These are phyloP conservation scores for Lithophane ornitopus DNA, from an alignment of 2,888 invertebrate species.

Conservation along the genomic window DNA sequence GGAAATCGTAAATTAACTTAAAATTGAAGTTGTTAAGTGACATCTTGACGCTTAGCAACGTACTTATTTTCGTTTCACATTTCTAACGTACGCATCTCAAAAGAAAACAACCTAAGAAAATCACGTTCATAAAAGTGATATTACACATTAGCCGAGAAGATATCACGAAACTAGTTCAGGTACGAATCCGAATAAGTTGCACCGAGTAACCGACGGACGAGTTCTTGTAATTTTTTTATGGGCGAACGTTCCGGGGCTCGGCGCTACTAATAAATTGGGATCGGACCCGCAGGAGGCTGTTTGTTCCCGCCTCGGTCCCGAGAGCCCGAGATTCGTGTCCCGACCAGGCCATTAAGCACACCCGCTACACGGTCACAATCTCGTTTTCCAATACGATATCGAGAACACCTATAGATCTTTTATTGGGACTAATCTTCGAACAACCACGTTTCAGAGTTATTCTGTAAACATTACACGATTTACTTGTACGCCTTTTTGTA, in stretches of 20 bases:
- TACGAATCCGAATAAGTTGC: constrained; percentile 70
- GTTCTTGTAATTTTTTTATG: constrained; percentile 74
- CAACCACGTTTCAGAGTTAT: constrained; percentile 60
- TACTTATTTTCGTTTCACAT: constrained; percentile 31
- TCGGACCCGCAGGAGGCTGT: constrained; percentile 70
- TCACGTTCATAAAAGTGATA: constrained; percentile 50
- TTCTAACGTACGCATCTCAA: constrained; percentile 13
- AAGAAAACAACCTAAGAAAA: constrained; percentile 46
- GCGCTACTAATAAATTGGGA: constrained; percentile 74
- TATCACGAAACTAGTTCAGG: constrained; percentile 50
- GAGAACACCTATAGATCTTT: constrained; percentile 60
- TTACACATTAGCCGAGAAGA: constrained; percentile 49
- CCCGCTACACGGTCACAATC: constrained; percentile 72
- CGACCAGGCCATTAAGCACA: constrained; percentile 74
- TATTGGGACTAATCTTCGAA: constrained; percentile 57
- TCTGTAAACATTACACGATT: constrained; percentile 40
- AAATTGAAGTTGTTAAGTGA: constrained; percentile 37
- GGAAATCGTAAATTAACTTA: constrained; percentile 14
- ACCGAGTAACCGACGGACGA: constrained; percentile 65
- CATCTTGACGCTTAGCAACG: constrained; percentile 16
- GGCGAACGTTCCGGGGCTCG: constrained; percentile 56
- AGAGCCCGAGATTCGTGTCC: constrained; percentile 65
- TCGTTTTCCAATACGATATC: constrained; percentile 71
- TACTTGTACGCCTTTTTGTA: constrained; percentile 30
- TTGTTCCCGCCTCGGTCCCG: constrained; percentile 70